These are phyloP conservation scores for Stegodyphus mimosarum DNA, from an alignment of 1,140 invertebrate species.

Conservation along the genomic window DNA sequence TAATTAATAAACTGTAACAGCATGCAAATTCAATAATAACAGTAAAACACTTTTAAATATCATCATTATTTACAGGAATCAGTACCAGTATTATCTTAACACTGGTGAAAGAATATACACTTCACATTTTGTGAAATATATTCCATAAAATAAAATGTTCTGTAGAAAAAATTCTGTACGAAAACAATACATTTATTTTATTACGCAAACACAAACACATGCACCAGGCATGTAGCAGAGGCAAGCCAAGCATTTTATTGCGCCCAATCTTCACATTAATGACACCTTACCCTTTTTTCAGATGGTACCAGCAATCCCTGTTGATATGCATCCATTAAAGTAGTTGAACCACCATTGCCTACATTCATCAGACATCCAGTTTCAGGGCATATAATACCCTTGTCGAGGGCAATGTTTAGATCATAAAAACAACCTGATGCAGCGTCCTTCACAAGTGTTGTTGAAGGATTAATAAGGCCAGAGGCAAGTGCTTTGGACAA, in stretches of 20 bases:
- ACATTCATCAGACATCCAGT: slow-evolving; percentile 77
- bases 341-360: slow-evolving; percentile 72
- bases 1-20: slow-evolving; percentile 18
- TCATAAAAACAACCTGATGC: slow-evolving; percentile 72
- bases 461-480: slow-evolving; percentile 79
- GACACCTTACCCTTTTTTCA: slow-evolving; percentile 86
- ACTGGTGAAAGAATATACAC: no score
- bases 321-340: slow-evolving; percentile 87
- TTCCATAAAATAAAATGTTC: no score
- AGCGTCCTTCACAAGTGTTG: slow-evolving; percentile 78
- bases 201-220: slow-evolving; percentile 17
- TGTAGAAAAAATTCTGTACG: no score
- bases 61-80: no score
- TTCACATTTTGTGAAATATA: no score
- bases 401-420: slow-evolving; percentile 78
- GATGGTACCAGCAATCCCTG: slow-evolving; percentile 87
- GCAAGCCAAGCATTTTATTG: slow-evolving; percentile 55
- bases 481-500: slow-evolving; percentile 81
- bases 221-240: slow-evolving; percentile 58
- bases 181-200: neutral
- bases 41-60: no score
- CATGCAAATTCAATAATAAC: slow-evolving; percentile 39
- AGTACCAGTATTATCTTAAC: no score
- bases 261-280: slow-evolving; percentile 46
- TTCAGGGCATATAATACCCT: slow-evolving; percentile 80